phyloP scores from a whole-genome alignment of 2,113 vertebrate genomes.

The Muntiacus reevesi region DNA sequence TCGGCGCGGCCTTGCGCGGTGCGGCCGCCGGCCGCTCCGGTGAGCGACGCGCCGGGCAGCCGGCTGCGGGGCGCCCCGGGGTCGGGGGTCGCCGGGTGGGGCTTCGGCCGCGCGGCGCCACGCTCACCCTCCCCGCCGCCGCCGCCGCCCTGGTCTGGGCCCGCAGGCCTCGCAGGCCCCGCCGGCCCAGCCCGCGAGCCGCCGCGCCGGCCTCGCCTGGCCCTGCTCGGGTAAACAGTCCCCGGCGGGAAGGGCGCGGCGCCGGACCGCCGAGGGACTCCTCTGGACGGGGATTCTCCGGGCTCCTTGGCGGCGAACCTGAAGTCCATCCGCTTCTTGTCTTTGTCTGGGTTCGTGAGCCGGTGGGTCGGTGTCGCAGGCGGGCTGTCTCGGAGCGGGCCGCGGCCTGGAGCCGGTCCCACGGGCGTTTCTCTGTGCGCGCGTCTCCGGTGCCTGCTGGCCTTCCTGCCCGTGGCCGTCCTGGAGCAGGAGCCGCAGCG shows the following conservation, averaged over 20 bases:
- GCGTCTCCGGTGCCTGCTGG: neutral
- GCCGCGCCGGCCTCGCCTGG: neutral
- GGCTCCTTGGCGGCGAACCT: neutral
- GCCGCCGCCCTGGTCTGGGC: neutral
- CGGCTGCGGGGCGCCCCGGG: neutral
- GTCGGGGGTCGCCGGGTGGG: neutral
- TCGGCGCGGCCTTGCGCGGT: conserved; percentile 51
- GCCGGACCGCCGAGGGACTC: neutral
- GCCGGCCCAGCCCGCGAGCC: neutral
- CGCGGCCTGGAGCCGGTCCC: neutral
- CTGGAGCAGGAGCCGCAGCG: neutral
- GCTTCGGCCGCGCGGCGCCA: neutral
- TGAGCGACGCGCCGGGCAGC: conserved; percentile 47
- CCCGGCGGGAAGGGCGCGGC: neutral
- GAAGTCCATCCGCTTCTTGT: neutral
- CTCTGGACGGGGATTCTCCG: neutral
- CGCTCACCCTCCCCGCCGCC: neutral
- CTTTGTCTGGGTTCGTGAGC: neutral
- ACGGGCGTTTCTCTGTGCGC: neutral
- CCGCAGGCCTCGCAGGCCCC: neutral
- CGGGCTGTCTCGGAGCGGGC: neutral
- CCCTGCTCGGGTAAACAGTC: neutral
- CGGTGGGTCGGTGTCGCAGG: neutral
- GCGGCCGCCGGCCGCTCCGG: conserved; percentile 56
- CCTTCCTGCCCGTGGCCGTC: neutral